These are phyloP conservation scores for Microcebus lehilahytsara DNA, from an alignment of 2,113 vertebrate species.

Conservation along the genomic window DNA sequence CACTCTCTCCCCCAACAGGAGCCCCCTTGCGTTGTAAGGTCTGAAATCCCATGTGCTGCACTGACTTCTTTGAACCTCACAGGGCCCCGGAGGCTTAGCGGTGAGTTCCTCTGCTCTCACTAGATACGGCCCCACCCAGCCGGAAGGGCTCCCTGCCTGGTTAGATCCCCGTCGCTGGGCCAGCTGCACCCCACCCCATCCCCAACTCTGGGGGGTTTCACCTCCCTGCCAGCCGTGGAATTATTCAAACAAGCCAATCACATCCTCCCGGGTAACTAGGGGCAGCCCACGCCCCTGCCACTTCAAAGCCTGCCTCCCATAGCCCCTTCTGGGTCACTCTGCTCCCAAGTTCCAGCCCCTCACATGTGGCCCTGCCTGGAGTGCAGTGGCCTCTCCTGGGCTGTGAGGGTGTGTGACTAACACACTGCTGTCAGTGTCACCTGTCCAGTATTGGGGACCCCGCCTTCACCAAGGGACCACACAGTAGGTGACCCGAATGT, in stretches of 20 bases:
- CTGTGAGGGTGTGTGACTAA: not conserved
- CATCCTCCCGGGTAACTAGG: not conserved
- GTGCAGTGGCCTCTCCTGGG: fast-evolving
- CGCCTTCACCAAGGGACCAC: not conserved
- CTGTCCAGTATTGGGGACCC: not conserved
- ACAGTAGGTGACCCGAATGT: not conserved
- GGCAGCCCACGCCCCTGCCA: not conserved
- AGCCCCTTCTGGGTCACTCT: not conserved
- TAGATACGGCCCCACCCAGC: not conserved
- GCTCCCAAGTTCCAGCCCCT: not conserved
- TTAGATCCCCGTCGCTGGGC: not conserved
- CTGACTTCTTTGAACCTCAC: not conserved
- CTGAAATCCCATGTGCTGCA: not conserved
- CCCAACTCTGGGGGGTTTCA: not conserved
- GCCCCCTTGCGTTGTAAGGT: not conserved
- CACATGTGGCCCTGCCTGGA: fast-evolving
- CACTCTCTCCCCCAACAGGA: not conserved
- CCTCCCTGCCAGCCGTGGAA: not conserved
- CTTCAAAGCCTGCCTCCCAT: not conserved
- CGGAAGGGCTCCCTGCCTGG: not conserved
- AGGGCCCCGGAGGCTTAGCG: not conserved
- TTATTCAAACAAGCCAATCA: not conserved
- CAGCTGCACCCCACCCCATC: not conserved
- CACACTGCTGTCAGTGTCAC: not conserved
- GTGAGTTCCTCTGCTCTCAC: not conserved